Evolutionary conservation across 2,888 invertebrate genomes (phyloP), one percentile per base, ranked within the genome.

Genomic region (Drosophila nr. medialis): DNA sequence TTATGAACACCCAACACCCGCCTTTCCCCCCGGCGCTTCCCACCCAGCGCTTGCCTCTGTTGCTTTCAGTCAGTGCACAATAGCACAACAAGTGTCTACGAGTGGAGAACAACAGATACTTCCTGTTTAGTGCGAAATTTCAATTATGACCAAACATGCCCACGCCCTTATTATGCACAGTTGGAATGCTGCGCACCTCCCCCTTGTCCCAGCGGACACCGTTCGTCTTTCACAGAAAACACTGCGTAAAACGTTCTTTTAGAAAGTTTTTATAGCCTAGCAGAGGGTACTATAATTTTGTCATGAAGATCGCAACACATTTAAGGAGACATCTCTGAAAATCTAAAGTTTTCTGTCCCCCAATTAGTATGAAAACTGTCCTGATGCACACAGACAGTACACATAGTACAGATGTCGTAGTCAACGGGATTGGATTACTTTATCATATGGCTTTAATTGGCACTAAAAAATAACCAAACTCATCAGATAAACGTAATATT

Each of bases 121-220:
- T 85, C 85, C 85, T 89, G 89, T 85, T 85, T 85, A 85, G 85
- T 88, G 88, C 86, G 89, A 89, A 89, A 85, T 87, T 89, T 85
- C 86, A 89, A 85, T 85, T 85, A 89, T 82, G 88, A 80, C 34
- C 73, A 77, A 89, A 85, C 85, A 85, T 67, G 77, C 55, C 60
- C 89, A 61, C 64, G 38, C 67, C 55, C 63, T 34, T 65, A 55
- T n/a, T 27, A 13, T 11, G 15, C 21, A 32, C 13, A 58, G 11
- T 32, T 48, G 55, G 13, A 21, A 42, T 21, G 50, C 60, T 45
- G 24, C 10, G 11, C 30, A 27, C 5, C n/a, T 24, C 13, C 10
- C 4, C 21, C 59, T 10, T 45, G 4, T 15, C n/a, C 29, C 29
- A 11, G 4, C 48, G 15, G 27, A 21, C 36, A 36, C 27, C 50